Base-by-base conservation (phyloP, 2,113 vertebrate species). In the Catharus minimus region DNA sequence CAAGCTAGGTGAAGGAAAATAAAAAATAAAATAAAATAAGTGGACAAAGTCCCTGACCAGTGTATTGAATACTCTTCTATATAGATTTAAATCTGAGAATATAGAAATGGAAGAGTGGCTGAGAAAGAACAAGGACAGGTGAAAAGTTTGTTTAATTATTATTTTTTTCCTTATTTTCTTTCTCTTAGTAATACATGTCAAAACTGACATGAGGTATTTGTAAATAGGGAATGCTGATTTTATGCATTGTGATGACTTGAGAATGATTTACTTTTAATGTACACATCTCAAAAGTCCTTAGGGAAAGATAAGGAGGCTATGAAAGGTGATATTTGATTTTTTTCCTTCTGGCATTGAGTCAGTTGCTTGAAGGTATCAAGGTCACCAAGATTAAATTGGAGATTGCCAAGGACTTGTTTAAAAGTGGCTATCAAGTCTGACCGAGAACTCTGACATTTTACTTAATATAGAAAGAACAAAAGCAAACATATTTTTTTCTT, bases 381-480 rank as follows among this genome's bases (percentile, higher is more conserved):
- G 69, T 97, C 98, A 98, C 98, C 98, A 84, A 98, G 93, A 98
- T 89, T 89, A 98, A 97, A 89, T 6, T 88, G 80, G 98, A 98
- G 97, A 69, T 97, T 98, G 98, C 98, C 98, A 98, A 98, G 96
- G 98, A 97, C 97, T 98, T 98, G 97, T 96, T 96, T 84, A 90
- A 88, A 96, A 98, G 97, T 60, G 86, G 46, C 80, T 92, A 66
- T 91, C 95, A 97, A 97, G 96, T 98, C 97, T 97, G 98, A 98
- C 98, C 95, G 97, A 98, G 97, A 97, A 80, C 96, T 97, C 97
- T 96, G 32, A 98, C 98, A 98, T 79, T 27, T 95, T 88, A 39
- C 43, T 88, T 93, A 26, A 66, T n/a, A 26, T n/a, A 27, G 10
- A 66, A 58, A 79, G 58, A 87, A 26, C 20, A 72, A 82, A 36